These are phyloP conservation scores for Cephus sareptanus DNA, from an alignment of 2,888 invertebrate species.

Conservation along the genomic window DNA sequence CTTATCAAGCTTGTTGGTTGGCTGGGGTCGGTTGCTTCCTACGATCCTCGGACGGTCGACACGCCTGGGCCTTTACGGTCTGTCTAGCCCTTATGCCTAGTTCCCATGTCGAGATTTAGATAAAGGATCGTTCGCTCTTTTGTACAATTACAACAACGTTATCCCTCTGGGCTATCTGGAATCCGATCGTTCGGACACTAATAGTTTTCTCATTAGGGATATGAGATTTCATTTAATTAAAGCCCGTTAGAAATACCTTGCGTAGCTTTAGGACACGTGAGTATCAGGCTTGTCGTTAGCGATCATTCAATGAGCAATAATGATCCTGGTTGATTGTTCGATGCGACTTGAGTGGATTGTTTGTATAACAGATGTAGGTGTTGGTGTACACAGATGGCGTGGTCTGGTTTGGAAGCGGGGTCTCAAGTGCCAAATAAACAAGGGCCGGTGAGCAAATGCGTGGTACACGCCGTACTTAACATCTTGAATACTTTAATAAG, in stretches of 20 bases:
- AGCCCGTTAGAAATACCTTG: background rate
- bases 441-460: background rate
- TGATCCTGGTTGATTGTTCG: background rate
- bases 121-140: background rate
- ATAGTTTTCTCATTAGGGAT: background rate
- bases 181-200: background rate
- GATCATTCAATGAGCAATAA: background rate
- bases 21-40: constrained; percentile 13
- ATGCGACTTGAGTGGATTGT: background rate
- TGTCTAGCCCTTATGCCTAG: background rate
- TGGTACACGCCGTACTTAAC: background rate
- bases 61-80: background rate
- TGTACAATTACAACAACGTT: background rate
- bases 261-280: background rate
- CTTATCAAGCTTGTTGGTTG: constrained; percentile 55
- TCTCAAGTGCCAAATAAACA: background rate
- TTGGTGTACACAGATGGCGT: background rate
- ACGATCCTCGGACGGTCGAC: constrained; percentile 7
- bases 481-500: background rate
- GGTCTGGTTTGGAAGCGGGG: background rate
- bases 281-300: background rate
- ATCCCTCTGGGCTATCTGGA: background rate
- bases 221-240: background rate
- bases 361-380: background rate
- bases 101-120: background rate